A percentile compares a stretch with the other conserved stretches of the same genome.
These are phyloP conservation scores for Podocnemis expansa DNA, from an alignment of 2,113 vertebrate species.

Conservation along the genomic window DNA sequence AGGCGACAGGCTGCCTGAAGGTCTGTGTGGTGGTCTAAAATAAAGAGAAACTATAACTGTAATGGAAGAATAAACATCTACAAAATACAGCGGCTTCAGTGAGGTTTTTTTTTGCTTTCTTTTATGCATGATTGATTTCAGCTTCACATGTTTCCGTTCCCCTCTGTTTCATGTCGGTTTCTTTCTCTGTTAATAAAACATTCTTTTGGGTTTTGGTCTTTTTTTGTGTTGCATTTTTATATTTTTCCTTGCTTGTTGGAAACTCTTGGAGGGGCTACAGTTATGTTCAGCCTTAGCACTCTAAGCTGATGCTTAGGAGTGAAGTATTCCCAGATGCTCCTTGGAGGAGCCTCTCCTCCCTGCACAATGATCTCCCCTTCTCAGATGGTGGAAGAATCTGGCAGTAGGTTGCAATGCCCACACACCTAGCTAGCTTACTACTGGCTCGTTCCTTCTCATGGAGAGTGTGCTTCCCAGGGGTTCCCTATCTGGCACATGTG, in stretches of 20 bases:
- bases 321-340: neutral
- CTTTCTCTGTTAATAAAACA: neutral
- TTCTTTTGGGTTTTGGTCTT: neutral
- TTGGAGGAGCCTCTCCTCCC: neutral
- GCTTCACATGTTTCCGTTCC: neutral
- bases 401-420: neutral
- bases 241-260: neutral
- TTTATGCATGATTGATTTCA: neutral
- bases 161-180: neutral
- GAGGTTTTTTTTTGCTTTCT: neutral
- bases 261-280: neutral
- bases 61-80: neutral
- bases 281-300: neutral
- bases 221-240: neutral
- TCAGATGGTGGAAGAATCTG: neutral
- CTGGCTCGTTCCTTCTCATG: neutral
- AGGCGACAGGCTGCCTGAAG: neutral
- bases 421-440: conserved; percentile 9
- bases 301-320: neutral
- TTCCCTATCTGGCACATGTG: neutral
- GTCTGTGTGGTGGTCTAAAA: neutral
- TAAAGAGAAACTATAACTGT: neutral
- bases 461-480: neutral
- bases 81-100: neutral
- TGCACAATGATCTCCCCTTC: neutral